Base-by-base conservation (phyloP, 1,140 invertebrate species). In the Littorina saxatilis region DNA sequence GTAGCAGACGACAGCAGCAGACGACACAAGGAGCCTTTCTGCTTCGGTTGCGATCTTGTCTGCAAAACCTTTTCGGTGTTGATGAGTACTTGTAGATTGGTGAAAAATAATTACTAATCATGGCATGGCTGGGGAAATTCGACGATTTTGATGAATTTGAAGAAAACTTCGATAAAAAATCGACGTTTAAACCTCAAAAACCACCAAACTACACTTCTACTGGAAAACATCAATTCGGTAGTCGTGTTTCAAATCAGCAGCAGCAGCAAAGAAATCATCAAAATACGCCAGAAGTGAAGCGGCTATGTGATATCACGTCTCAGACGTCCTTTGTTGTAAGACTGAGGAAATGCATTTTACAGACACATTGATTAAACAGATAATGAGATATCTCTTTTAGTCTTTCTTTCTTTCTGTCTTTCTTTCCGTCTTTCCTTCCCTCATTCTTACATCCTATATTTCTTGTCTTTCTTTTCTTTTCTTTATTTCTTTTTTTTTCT, bases 91-190 rank as follows among this genome's bases (percentile, higher is more conserved):
- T n/a, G n/a, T n/a, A n/a, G n/a, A n/a, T n/a, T n/a, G n/a, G n/a
- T n/a, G n/a, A n/a, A n/a, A n/a, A n/a, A n/a, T n/a, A n/a, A n/a
- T n/a, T n/a, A n/a, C n/a, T n/a, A 61, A 58, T 27, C n/a, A 87
- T 87, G 86, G 86, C 86, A 70, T 87, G 86, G 86, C 83, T 83
- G 27, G 84, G 81, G 47, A 66, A 76, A 50, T 86, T 86, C 83
- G 83, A 84, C 79, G 81, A 84, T 61, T 84, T 84, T 82, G 70
- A 47, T 29, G 39, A 37, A 27, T 76, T 70, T 75, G 75, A 32
- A 23, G 39, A 35, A 4, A 11, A 27, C 9, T 40, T 29, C 27
- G 50, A 73, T 55, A 52, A 63, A 52, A 72, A 37, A 4, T 58
- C n/a, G 20, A 74, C 29, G 70, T 29, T 43, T 17, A n/a, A 81